Conservation (phyloP, 2,888 invertebrate genomes). For the Plutella xylostella region DNA sequence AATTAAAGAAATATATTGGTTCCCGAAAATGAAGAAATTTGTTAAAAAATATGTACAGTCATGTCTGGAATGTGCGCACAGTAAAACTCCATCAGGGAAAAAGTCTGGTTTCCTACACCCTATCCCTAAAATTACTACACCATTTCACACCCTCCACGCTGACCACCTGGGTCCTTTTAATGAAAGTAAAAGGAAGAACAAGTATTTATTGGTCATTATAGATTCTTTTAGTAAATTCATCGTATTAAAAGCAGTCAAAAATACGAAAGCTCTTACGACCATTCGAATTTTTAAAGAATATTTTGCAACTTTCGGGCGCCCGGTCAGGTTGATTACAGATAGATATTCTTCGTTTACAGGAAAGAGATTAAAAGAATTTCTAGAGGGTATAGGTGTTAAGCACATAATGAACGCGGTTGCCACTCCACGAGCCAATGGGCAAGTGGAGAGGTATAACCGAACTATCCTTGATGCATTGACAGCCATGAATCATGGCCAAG, state of each 20-base stretch:
- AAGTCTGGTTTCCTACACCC: constrained; percentile 18
- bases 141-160: constrained; percentile 22
- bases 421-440: constrained; percentile 13
- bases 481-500: constrained; percentile 7
- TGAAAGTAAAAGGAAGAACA: constrained; percentile 13
- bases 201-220: constrained; percentile 14
- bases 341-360: constrained; percentile 13
- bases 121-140: constrained; percentile 15
- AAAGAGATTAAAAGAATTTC: constrained; percentile 7
- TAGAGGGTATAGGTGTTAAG: constrained; percentile 1
- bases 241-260: constrained; percentile 12
- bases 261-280: constrained; percentile 13
- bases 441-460: constrained; percentile 12
- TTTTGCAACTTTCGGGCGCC: constrained; percentile 12
- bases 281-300: constrained; percentile 9
- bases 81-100: constrained; percentile 18
- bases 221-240: constrained; percentile 17
- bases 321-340: constrained; percentile 10
- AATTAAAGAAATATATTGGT: constrained; percentile 20
- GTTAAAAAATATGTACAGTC: constrained; percentile 18
- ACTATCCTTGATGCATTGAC: constrained; percentile 4
- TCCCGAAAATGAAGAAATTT: constrained; percentile 19
- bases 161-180: constrained; percentile 21
- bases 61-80: constrained; percentile 19
- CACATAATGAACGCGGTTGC: constrained; percentile 9